A percentile compares a stretch with the other conserved stretches of the same genome.
Evolutionary conservation across 1,140 invertebrate species (phyloP).

Genomic region (Stratiolaelaps scimitus): DNA sequence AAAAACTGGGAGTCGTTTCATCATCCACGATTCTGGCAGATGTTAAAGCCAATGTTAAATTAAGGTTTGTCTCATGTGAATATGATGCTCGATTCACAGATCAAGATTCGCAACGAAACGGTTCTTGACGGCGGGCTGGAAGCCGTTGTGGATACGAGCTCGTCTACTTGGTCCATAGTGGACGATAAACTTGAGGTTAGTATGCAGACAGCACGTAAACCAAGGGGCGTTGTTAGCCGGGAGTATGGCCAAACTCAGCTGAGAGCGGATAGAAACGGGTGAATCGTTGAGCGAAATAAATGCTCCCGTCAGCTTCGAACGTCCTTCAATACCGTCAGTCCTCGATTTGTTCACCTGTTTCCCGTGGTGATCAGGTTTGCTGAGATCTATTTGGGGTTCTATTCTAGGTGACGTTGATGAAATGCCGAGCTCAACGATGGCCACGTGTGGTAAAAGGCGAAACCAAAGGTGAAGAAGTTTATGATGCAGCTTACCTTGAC

Average conservation of each 20-base stretch:
- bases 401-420: neutral
- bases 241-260: neutral
- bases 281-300: neutral
- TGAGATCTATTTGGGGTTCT: neutral
- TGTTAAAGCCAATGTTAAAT: too few relatives aligned
- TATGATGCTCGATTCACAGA: neutral
- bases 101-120: neutral
- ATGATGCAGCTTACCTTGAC: neutral
- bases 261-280: neutral
- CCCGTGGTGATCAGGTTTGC: neutral
- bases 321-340: neutral
- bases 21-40: too few relatives aligned
- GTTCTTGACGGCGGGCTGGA: neutral
- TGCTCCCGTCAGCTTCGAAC: neutral
- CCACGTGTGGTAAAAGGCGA: neutral
- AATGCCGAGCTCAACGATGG: neutral
- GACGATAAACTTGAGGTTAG: slow-evolving; percentile 17
- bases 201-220: neutral
- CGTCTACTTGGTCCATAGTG: slow-evolving; percentile 7
- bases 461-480: slow-evolving; percentile 3
- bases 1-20: too few relatives aligned
- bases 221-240: neutral
- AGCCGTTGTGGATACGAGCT: neutral
- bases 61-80: neutral
- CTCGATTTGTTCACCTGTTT: neutral